Evolutionary conservation across 2,113 vertebrate species (phyloP), one percentile per base, ranked within the genome.

Genomic region (Ptilorrhoa leucosticta): DNA sequence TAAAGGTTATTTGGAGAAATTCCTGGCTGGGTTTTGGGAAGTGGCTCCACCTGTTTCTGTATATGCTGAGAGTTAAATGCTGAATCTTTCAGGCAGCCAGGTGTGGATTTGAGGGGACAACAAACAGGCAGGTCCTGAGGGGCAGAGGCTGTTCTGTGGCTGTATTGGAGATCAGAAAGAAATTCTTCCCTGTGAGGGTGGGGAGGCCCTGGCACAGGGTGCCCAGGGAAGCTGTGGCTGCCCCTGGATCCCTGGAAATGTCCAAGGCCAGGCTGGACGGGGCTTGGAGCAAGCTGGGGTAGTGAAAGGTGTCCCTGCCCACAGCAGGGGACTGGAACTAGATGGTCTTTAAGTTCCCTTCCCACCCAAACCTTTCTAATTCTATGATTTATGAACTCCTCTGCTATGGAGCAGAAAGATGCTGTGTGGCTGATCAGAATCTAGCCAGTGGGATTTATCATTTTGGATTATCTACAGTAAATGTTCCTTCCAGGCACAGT

Each of bases 181-280:
- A 77, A 60, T 51, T 13, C 31, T 33, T 0, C 27, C 37, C 45
- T 44, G 18, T 10, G 27, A 51, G 44, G 31, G 17, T 31, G 63
- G 1, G 0, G 0, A 66, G 70, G 17, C 13, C 51, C 31, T 68
- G 61, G 72, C 63, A 77, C 63, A 68, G 60, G 39, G 12, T 40
- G 58, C 30, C 30, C 60, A 47, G 83, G 31, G 71, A 0, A 68
- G 63, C 83, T 86, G 51, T 8, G 61, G 45, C 78, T 82, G 77
- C 13, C 37, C 28, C 53, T 65, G 70, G 42, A 60, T 54, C 68
- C 53, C 82, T 80, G 40, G 31, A 0, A 61, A 11, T 60, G 47
- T 0, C 42, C 75, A 33, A 35, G 18, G 26, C 27, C 53, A 61
- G 35, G 40, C 0, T 80, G 82, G 68, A 60, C 0, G 0, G 21